phyloP scores from a whole-genome alignment of 1,140 invertebrate genomes.

The Phortica variegata region DNA sequence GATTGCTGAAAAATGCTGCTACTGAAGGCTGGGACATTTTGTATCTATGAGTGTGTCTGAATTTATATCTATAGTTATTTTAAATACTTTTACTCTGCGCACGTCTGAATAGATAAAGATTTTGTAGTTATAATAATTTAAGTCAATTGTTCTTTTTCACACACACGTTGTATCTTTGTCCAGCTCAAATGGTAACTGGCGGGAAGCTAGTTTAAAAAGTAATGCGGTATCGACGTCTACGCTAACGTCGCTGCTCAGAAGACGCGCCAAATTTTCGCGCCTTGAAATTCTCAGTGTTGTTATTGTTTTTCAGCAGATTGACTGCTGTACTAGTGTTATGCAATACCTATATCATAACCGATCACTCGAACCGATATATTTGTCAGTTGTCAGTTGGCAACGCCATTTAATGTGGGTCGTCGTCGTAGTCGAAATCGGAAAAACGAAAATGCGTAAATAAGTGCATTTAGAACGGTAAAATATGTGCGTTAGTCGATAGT shows the following conservation, averaged over 20 bases:
- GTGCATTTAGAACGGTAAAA: no score
- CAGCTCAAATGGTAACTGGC: conserved; percentile 49
- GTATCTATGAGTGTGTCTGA: no score
- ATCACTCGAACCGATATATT: no score
- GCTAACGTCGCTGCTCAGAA: conserved; percentile 5
- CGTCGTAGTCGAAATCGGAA: no score
- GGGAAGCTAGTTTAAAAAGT: conserved; percentile 27
- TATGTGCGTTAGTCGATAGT: no score
- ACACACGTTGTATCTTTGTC: conserved; percentile 30
- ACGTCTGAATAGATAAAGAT: conserved; percentile 20
- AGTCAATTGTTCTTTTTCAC: conserved; percentile 10
- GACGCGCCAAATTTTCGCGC: not conserved
- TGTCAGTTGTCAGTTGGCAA: no score
- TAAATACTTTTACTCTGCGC: conserved; percentile 26
- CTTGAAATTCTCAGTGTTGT: no score
- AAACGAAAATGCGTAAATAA: no score
- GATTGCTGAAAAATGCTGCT: conserved; percentile 68
- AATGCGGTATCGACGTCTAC: conserved; percentile 35
- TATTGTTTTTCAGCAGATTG: no score
- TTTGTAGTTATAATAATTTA: conserved; percentile 12
- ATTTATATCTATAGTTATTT: conserved; percentile 21
- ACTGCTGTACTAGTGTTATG: no score
- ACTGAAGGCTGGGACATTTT: conserved; percentile 71
- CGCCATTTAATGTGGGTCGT: no score
- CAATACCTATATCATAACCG: no score